Evolutionary conservation across 2,113 vertebrate genomes (phyloP).

Genomic region (Pelecanus crispus): DNA sequence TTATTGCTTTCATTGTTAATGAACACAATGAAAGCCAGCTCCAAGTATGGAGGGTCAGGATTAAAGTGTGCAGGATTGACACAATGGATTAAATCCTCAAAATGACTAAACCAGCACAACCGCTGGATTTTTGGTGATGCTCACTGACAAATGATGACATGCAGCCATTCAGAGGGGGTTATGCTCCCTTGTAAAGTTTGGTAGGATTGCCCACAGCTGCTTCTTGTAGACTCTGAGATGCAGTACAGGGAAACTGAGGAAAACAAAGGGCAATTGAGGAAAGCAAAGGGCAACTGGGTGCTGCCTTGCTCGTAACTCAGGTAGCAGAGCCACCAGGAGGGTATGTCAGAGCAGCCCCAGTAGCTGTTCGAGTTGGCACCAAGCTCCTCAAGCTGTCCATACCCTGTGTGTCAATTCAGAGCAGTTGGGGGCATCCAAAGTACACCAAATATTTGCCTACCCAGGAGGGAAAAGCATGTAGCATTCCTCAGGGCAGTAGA

Average conservation of each 20-base stretch:
- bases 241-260: not conserved
- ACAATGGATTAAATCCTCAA: not conserved
- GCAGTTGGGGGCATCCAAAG: not conserved
- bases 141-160: not conserved
- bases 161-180: not conserved
- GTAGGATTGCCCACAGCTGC: not conserved
- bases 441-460: not conserved
- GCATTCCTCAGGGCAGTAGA: not conserved
- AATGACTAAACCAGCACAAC: not conserved
- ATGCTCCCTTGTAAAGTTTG: not conserved
- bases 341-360: not conserved
- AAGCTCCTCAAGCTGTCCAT: not conserved
- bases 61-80: not conserved
- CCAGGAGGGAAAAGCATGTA: not conserved
- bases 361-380: not conserved
- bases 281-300: not conserved
- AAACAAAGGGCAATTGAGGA: not conserved
- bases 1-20: not conserved
- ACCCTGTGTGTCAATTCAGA: not conserved
- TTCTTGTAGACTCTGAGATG: not conserved
- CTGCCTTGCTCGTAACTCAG: not conserved
- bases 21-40: not conserved
- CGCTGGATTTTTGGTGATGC: not conserved
- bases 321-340: not conserved
- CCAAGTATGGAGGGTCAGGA: fast-evolving